phyloP scores from a whole-genome alignment of 2,888 invertebrate species.

The Drosophila incognita region DNA sequence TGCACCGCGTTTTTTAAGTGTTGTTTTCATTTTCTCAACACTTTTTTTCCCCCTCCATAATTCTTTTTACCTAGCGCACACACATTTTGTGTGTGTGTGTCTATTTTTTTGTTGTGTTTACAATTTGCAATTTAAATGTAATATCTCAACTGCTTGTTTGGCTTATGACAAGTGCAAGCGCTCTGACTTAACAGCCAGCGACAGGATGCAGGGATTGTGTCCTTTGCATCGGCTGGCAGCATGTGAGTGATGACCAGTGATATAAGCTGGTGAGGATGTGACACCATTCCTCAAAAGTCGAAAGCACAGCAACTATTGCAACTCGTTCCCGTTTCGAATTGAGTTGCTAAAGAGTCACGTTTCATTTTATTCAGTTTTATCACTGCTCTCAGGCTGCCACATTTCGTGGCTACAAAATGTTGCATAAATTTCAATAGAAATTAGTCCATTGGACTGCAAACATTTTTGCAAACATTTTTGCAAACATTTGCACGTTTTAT shows the following conservation, averaged over 20 bases:
- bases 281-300: not conserved
- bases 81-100: conserved; percentile 23
- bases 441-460: conserved; percentile 3
- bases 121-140: conserved; percentile 78
- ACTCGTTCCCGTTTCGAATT: not conserved
- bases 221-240: conserved; percentile 23
- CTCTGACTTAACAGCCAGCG: conserved; percentile 56
- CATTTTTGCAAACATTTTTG: not conserved
- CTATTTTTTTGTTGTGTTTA: conserved; percentile 15
- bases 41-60: conserved; percentile 4
- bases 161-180: conserved; percentile 66
- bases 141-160: conserved; percentile 75
- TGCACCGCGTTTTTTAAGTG: conserved; percentile 43
- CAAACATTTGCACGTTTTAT: conserved; percentile 40
- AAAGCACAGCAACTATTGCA: too few relatives aligned
- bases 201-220: conserved; percentile 30
- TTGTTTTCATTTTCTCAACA: conserved; percentile 32
- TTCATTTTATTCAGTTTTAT: conserved; percentile 27
- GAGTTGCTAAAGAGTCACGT: conserved; percentile 33
- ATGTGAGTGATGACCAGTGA: conserved; percentile 41
- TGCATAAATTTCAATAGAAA: conserved; percentile 14
- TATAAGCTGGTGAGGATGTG: not conserved
- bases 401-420: conserved; percentile 31
- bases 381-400: conserved; percentile 24
- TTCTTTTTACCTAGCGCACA: conserved; percentile 54